Conservation (phyloP, 2,888 invertebrate genomes). For the Pilophorus perplexus region DNA sequence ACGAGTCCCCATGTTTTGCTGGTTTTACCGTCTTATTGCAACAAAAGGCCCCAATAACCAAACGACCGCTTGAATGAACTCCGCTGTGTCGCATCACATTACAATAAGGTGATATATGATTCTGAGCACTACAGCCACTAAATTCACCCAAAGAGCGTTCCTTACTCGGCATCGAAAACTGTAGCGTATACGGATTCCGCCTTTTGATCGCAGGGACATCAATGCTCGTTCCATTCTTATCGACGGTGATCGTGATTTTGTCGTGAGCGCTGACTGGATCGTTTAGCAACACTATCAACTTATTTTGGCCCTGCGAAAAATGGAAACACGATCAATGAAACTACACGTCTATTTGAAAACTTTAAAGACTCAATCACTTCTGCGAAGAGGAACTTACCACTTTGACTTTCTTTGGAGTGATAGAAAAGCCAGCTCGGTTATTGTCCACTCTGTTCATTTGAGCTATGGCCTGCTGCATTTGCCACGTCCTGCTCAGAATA, state of each 20-base stretch:
- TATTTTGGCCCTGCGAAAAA: conserved; percentile 69
- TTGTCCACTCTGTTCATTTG: conserved; percentile 58
- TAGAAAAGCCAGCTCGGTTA: conserved; percentile 67
- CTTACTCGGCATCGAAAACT: conserved; percentile 74
- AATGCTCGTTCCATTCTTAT: conserved; percentile 75
- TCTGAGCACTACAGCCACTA: too few relatives aligned
- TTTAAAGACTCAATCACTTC: background rate
- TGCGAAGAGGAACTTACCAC: conserved; percentile 56
- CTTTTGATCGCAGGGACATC: conserved; percentile 72
- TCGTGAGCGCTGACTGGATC: conserved; percentile 76
- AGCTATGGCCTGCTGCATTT: conserved; percentile 55
- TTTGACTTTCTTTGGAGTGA: conserved; percentile 74
- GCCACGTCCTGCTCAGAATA: conserved; percentile 63
- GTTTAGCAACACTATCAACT: conserved; percentile 73
- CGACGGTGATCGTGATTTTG: conserved; percentile 72
- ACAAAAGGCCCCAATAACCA: too few relatives aligned
- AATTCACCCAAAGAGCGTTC: background rate
- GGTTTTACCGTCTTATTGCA: too few relatives aligned
- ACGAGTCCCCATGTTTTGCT: too few relatives aligned
- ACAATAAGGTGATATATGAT: too few relatives aligned
- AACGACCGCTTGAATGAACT: too few relatives aligned
- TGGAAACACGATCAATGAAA: too few relatives aligned
- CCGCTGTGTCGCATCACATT: too few relatives aligned
- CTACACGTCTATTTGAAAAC: too few relatives aligned
- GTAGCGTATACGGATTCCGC: conserved; percentile 79